Evolutionary conservation across 2,113 vertebrate species (phyloP), one percentile per base, ranked within the genome.

Genomic region (Pedionomus torquatus): DNA sequence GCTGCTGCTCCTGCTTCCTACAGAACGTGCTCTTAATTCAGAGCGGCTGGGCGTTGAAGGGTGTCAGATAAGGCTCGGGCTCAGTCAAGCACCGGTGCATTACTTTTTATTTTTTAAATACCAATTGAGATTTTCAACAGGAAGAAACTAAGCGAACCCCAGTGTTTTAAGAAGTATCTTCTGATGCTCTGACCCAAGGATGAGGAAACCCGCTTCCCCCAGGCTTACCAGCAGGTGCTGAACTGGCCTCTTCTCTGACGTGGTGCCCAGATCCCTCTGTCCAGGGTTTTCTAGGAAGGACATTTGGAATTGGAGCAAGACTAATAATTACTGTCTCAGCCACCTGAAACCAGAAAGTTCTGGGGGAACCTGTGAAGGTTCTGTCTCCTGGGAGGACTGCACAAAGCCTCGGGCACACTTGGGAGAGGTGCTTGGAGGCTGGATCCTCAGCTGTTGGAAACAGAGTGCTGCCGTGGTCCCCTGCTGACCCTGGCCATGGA

Each of bases 221-320:
- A 1, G 54, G 2, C 11, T 31, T 44, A 71, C 17, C 52, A 43
- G 69, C 26, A 30, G 4, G 2, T 5, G 24, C 17, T 11, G 74
- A 41, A 11, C 35, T 3, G 66, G 24, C 25, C 54, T 13, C 1
- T 0, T 9, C 13, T 10, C 57, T n/a, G 51, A 23, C 0, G 0
- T 4, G 10, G 10, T 37, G 70, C 58, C 19, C 2, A n/a, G 35
- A 43, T 44, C 61, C 63, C 26, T 15, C 64, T 85, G 61, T 9
- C n/a, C 30, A 18, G 24, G 39, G 23, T 46, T 41, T 20, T 51
- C 66, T 28, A 11, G 57, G 49, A 74, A 63, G n/a, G 25, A 37
- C 39, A 31, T 20, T 26, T 71, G 13, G 26, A 71, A 58, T 9
- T 7, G 11, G 19, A 75, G 57, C 28, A 60, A 31, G 55, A n/a